Evolutionary conservation across 1,140 invertebrate species (phyloP).

Genomic region (Papilio polyxenes): DNA sequence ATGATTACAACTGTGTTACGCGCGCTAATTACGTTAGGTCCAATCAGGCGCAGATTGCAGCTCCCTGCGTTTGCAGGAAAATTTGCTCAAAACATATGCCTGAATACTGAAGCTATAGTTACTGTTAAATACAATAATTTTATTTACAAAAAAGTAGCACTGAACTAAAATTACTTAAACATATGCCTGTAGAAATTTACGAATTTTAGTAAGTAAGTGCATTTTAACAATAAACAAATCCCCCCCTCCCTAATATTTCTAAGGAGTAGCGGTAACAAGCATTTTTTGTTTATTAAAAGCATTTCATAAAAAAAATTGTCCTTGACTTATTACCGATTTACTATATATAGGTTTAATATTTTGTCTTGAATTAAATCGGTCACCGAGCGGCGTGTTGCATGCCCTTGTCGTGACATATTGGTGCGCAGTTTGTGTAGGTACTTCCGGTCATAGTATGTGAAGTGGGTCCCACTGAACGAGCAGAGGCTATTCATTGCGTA

Average conservation of each 20-base stretch:
- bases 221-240: no score
- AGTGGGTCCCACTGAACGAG: background rate
- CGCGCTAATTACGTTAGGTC: background rate
- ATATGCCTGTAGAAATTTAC: no score
- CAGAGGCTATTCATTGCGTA: background rate
- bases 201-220: no score
- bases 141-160: no score
- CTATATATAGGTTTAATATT: background rate
- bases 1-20: conserved; percentile 3
- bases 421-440: background rate
- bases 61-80: background rate
- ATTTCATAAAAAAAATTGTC: no score
- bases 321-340: no score
- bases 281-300: no score
- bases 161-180: no score
- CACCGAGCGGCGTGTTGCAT: background rate
- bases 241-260: no score
- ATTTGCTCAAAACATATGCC: background rate
- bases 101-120: background rate
- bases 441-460: background rate
- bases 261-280: no score
- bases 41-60: conserved; percentile 8
- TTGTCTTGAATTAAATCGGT: background rate
- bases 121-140: background rate
- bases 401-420: background rate